Percentiles rank a stretch among this genome's conserved stretches.
Evolutionary conservation across 1,140 invertebrate genomes (phyloP).

Genomic region (Drosophila virilis): DNA sequence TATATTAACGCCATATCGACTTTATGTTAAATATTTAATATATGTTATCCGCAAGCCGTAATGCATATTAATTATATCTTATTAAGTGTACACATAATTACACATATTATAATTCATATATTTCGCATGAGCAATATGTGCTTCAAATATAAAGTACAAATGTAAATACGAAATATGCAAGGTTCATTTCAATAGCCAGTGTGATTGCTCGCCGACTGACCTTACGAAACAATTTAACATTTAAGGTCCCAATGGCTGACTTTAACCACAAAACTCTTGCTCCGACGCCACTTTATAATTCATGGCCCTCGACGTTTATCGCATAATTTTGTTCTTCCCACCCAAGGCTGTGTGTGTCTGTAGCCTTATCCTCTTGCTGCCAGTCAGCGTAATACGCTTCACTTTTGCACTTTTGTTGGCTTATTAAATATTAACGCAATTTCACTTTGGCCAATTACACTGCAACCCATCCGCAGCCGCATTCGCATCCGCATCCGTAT

Average conservation of each 20-base stretch:
- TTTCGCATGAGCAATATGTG: neutral
- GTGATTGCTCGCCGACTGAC: slow-evolving; percentile 12
- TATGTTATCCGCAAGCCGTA: slow-evolving; percentile 4
- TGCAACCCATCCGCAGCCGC: slow-evolving; percentile 60
- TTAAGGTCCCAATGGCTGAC: slow-evolving; percentile 9
- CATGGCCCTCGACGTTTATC: slow-evolving; percentile 25
- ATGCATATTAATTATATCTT: slow-evolving; percentile 3
- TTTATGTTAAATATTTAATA: slow-evolving; percentile 32
- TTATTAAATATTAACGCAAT: slow-evolving; percentile 83
- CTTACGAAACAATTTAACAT: slow-evolving; percentile 39
- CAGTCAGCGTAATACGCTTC: slow-evolving; percentile 50
- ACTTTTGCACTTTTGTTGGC: slow-evolving; percentile 64
- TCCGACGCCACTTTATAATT: slow-evolving; percentile 1
- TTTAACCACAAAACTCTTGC: neutral
- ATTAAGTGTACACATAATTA: no score
- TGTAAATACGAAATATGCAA: neutral
- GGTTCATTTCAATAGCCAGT: slow-evolving; percentile 6
- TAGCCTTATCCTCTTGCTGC: slow-evolving; percentile 23
- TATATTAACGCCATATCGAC: slow-evolving; percentile 8
- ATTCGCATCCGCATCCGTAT: slow-evolving; percentile 9
- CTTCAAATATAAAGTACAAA: neutral
- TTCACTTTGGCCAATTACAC: slow-evolving; percentile 78
- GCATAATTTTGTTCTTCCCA: slow-evolving; percentile 57
- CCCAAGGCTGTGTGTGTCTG: slow-evolving; percentile 28
- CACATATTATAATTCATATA: neutral